Evolutionary conservation across 2,113 vertebrate genomes (phyloP).

Genomic region (Electrona antarctica): DNA sequence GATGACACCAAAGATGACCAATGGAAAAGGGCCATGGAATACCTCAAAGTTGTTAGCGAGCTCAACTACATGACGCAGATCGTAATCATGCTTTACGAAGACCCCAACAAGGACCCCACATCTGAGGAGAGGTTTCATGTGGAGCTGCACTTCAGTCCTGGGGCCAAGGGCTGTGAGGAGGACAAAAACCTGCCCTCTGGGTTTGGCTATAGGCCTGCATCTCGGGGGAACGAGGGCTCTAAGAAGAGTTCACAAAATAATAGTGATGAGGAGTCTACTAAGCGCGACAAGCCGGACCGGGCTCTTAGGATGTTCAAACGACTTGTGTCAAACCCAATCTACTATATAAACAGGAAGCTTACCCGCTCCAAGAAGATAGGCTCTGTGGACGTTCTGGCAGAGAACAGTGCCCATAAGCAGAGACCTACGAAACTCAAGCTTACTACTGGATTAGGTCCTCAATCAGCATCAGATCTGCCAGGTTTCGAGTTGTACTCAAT

Average conservation of each 20-base stretch:
- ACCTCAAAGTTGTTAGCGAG: conserved; percentile 88
- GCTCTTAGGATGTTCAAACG: conserved; percentile 86
- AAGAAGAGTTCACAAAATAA: conserved; percentile 80
- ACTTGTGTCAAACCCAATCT: conserved; percentile 90
- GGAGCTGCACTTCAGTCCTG: conserved; percentile 91
- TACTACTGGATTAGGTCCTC: conserved; percentile 81
- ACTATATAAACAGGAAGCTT: conserved; percentile 87
- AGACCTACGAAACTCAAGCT: conserved; percentile 86
- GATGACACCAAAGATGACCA: conserved; percentile 90
- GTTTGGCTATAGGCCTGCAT: conserved; percentile 90
- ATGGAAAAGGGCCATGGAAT: conserved; percentile 92
- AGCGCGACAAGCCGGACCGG: conserved; percentile 85
- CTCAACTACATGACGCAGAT: conserved; percentile 95
- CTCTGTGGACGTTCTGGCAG: conserved; percentile 86
- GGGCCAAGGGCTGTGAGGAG: conserved; percentile 91
- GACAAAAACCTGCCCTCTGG: conserved; percentile 91
- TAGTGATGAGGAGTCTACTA: conserved; percentile 83
- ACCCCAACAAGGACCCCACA: conserved; percentile 91
- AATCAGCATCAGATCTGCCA: too few species aligned
- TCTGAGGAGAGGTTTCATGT: conserved; percentile 92
- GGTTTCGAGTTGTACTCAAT: too few species aligned
- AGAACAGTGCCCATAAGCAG: conserved; percentile 80
- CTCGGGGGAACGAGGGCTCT: conserved; percentile 86
- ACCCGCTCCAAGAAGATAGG: conserved; percentile 86
- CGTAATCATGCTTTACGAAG: conserved; percentile 93